Conservation (phyloP, 2,113 vertebrate species). For the Capreolus pygargus region DNA sequence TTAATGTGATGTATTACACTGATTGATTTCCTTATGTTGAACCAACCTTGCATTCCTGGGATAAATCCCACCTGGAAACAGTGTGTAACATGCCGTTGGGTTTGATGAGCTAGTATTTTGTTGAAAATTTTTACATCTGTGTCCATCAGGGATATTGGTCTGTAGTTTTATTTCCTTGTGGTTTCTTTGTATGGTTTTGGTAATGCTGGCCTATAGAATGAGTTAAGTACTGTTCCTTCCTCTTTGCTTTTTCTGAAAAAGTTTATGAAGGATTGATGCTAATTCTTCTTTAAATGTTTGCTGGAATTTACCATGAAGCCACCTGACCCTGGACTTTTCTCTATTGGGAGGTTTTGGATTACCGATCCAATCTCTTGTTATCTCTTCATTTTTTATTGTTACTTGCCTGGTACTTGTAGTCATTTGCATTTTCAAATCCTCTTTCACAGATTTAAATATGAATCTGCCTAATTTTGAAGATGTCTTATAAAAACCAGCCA, state of each 20-base stretch:
- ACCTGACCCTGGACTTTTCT: not conserved
- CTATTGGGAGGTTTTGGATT: not conserved
- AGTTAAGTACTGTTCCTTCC: not conserved
- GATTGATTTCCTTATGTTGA: not conserved
- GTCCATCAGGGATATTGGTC: not conserved
- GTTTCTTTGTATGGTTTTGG: not conserved
- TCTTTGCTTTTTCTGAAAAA: not conserved
- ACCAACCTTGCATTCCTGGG: not conserved
- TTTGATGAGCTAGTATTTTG: not conserved
- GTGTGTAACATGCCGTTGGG: not conserved
- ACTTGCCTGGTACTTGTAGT: not conserved
- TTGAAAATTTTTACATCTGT: not conserved
- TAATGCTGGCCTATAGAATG: not conserved
- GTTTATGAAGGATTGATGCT: not conserved
- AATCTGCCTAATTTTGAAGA: slow-evolving; percentile 2
- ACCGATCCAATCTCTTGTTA: not conserved
- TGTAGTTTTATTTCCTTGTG: not conserved
- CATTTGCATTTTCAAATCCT: not conserved
- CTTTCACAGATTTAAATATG: not conserved
- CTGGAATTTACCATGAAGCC: not conserved
- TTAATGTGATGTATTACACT: not conserved
- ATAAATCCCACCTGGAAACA: not conserved
- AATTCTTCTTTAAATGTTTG: slow-evolving; percentile 9
- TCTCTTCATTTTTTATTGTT: not conserved
- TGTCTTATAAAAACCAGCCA: not conserved